Conservation (phyloP, 2,113 vertebrate species). For the Trichechus manatus region DNA sequence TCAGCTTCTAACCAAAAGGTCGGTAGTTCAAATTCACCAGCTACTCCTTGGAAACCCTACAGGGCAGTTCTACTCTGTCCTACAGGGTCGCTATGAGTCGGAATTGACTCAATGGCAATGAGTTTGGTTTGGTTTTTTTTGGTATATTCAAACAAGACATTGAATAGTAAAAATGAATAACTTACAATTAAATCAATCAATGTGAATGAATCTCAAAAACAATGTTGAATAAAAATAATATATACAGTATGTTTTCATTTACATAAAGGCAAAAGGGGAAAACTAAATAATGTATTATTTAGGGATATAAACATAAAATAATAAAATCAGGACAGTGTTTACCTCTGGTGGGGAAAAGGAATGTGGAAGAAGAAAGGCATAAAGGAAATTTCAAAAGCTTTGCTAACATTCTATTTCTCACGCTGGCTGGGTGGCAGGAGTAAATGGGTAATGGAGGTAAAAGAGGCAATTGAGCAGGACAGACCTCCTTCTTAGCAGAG, state of each 20-base stretch:
- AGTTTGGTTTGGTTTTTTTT: too few relatives aligned
- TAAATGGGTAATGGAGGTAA: not conserved
- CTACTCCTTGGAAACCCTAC: too few relatives aligned
- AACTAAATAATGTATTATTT: not conserved
- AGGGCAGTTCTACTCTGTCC: too few relatives aligned
- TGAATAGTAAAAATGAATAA: not conserved
- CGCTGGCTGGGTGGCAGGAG: accelerated
- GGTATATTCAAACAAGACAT: slow-evolving; percentile 6
- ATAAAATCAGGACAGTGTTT: not conserved
- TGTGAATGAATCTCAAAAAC: not conserved
- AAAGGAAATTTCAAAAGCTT: not conserved
- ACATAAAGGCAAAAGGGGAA: not conserved
- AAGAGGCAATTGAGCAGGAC: not conserved
- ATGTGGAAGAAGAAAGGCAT: not conserved
- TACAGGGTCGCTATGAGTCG: too few relatives aligned
- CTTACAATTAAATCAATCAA: not conserved
- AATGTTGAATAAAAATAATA: not conserved
- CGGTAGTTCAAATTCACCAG: too few relatives aligned
- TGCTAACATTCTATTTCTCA: not conserved
- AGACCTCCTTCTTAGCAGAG: not conserved
- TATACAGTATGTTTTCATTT: not conserved
- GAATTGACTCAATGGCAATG: too few relatives aligned
- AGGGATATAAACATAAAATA: not conserved
- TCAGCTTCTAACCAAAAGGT: too few relatives aligned
- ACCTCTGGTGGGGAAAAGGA: not conserved